Conservation (phyloP, 2,888 invertebrate genomes). For the Cylindroiulus punctatus region DNA sequence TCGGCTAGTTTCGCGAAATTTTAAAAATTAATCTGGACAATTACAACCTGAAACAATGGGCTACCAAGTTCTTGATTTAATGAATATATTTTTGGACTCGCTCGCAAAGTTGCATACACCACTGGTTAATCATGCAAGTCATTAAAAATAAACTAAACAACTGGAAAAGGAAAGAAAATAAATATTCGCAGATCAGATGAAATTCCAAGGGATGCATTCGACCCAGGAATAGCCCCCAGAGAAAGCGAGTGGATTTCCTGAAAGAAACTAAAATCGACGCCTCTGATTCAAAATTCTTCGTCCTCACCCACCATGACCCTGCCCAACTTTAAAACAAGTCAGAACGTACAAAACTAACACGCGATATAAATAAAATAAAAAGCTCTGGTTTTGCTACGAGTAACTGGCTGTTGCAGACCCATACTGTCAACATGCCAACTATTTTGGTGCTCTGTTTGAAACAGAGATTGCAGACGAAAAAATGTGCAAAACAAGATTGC, state of each 20-base stretch:
- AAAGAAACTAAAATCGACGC: neutral
- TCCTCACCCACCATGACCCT: neutral
- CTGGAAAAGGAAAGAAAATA: neutral
- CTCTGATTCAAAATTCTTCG: conserved; percentile 10
- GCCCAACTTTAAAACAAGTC: neutral
- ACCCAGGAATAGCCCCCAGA: neutral
- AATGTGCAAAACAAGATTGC: neutral
- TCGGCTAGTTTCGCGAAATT: no score
- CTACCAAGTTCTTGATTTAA: no score
- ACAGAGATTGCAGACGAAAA: neutral
- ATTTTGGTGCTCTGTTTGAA: conserved; percentile 1
- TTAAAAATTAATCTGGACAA: no score
- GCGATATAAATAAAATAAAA: conserved; percentile 6
- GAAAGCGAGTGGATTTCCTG: neutral
- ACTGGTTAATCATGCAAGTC: neutral
- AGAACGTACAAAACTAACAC: neutral
- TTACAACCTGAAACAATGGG: no score
- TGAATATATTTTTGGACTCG: neutral
- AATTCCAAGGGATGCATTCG: neutral
- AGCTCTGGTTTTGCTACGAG: neutral
- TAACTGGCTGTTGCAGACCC: neutral
- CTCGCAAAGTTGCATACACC: neutral
- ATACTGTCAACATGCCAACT: neutral
- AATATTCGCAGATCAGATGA: neutral
- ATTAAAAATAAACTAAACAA: no score